phyloP scores from a whole-genome alignment of 1,140 invertebrate species.

The Zelostemma sp. region DNA sequence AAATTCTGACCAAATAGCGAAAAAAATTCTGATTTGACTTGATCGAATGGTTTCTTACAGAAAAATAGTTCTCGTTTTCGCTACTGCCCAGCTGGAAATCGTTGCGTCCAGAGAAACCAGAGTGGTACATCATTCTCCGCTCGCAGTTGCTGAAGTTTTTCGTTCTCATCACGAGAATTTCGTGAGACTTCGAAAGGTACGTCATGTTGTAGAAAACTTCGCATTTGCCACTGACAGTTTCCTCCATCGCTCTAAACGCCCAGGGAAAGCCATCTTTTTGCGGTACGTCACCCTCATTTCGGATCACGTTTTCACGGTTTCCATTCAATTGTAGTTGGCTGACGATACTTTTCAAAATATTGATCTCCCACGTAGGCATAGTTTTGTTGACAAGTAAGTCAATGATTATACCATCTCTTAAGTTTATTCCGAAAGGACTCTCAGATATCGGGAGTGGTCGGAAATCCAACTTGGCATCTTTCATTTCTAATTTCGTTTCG shows the following conservation, averaged over 20 bases:
- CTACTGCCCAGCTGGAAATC: too few relatives aligned
- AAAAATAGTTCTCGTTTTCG: too few relatives aligned
- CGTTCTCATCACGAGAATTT: too few relatives aligned
- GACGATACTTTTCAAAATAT: conserved; percentile 76
- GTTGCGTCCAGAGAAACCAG: too few relatives aligned
- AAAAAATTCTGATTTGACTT: too few relatives aligned
- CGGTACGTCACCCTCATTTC: conserved; percentile 67
- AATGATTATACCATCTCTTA: conserved; percentile 75
- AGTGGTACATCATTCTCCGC: too few relatives aligned
- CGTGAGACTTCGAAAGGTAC: conserved; percentile 59
- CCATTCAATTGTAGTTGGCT: conserved; percentile 75
- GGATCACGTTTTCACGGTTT: conserved; percentile 65
- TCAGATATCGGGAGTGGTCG: conserved; percentile 67
- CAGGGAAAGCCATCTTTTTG: conserved; percentile 69
- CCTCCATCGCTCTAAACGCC: too few relatives aligned
- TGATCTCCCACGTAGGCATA: conserved; percentile 74
- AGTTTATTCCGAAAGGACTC: conserved; percentile 74
- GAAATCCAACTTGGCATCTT: conserved; percentile 70
- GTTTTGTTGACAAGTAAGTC: conserved; percentile 69
- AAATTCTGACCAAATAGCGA: conserved; percentile 68
- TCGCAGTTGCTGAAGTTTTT: too few relatives aligned
- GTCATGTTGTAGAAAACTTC: too few relatives aligned
- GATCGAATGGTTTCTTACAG: too few relatives aligned
- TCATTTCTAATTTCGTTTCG: too few relatives aligned
- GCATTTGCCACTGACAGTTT: too few relatives aligned